These are phyloP conservation scores for Danio jaintianensis DNA, from an alignment of 2,797 vertebrate species.

Conservation along the genomic window DNA sequence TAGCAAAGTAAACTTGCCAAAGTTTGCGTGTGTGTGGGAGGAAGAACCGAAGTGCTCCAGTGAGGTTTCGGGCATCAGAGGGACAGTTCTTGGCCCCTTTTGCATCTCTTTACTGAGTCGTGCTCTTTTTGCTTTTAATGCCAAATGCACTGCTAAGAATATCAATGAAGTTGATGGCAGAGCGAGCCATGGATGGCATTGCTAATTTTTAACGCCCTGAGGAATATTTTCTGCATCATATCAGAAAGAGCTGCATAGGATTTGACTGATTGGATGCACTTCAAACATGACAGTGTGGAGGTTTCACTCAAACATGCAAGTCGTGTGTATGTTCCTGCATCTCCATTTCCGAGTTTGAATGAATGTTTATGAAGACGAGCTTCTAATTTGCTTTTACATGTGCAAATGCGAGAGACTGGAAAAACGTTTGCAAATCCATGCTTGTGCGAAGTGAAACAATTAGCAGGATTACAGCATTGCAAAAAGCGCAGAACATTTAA, in stretches of 20 bases:
- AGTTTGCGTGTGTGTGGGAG: conserved; percentile 6
- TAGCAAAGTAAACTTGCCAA: background rate
- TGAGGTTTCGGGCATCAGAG: conserved; percentile 5
- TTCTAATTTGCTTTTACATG: background rate
- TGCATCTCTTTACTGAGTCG: conserved; percentile 45
- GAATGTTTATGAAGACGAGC: background rate
- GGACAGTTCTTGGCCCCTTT: conserved; percentile 40
- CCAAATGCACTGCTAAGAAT: conserved; percentile 54
- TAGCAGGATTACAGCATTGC: too few relatives aligned
- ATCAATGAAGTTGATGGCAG: conserved; percentile 46
- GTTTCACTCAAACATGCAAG: conserved; percentile 17
- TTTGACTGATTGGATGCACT: conserved; percentile 78
- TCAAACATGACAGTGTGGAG: conserved; percentile 67
- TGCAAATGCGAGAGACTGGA: too few relatives aligned
- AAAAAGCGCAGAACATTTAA: too few relatives aligned
- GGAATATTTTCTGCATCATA: conserved; percentile 45
- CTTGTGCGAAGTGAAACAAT: too few relatives aligned
- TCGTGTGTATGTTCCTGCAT: background rate
- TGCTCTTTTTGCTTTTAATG: conserved; percentile 50
- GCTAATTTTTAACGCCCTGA: conserved; percentile 28
- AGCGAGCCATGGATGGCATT: conserved; percentile 31
- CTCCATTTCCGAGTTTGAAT: background rate
- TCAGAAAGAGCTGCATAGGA: conserved; percentile 72
- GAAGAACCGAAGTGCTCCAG: conserved; percentile 1
- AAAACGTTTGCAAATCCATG: too few relatives aligned